Evolutionary conservation across 2,797 vertebrate species (phyloP).

Genomic region (Carcharodon carcharias): DNA sequence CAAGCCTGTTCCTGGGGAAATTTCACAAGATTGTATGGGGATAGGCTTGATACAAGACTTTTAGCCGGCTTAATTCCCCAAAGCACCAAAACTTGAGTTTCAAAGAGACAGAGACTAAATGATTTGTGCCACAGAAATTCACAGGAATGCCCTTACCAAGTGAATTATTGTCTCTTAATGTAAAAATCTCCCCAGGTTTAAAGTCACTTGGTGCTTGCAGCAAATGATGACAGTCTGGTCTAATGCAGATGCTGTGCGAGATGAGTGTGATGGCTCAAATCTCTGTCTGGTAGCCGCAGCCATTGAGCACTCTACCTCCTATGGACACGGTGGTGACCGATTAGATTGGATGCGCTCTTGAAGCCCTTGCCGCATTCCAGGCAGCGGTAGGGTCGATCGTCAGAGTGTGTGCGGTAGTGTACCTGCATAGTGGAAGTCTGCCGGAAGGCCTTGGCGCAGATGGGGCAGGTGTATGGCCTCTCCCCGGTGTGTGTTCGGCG

Average conservation of each 20-base stretch:
- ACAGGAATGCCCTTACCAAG: neutral
- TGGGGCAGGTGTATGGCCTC: constrained; percentile 64
- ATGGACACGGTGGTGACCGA: constrained; percentile 4
- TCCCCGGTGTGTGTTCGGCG: constrained; percentile 71
- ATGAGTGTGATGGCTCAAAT: neutral
- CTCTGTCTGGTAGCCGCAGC: neutral
- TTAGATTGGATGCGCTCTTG: constrained; percentile 36
- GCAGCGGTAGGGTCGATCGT: constrained; percentile 62
- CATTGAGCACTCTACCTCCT: neutral
- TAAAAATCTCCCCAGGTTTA: neutral
- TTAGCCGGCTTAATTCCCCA: neutral
- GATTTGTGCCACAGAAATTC: neutral
- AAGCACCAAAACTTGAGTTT: neutral
- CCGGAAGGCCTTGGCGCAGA: constrained; percentile 67
- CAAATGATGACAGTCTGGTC: neutral
- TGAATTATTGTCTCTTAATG: neutral
- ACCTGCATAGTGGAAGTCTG: constrained; percentile 70
- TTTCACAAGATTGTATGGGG: neutral
- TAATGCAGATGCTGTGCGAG: neutral
- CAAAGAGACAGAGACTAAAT: neutral
- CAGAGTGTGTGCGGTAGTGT: constrained; percentile 51
- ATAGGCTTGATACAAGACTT: neutral
- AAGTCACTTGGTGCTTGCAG: neutral
- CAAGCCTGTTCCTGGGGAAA: neutral
- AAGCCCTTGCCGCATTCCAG: constrained; percentile 79